Evolutionary conservation across 2,113 vertebrate genomes (phyloP), one percentile per base, ranked within the genome.

Genomic region (Salvelinus sp.): DNA sequence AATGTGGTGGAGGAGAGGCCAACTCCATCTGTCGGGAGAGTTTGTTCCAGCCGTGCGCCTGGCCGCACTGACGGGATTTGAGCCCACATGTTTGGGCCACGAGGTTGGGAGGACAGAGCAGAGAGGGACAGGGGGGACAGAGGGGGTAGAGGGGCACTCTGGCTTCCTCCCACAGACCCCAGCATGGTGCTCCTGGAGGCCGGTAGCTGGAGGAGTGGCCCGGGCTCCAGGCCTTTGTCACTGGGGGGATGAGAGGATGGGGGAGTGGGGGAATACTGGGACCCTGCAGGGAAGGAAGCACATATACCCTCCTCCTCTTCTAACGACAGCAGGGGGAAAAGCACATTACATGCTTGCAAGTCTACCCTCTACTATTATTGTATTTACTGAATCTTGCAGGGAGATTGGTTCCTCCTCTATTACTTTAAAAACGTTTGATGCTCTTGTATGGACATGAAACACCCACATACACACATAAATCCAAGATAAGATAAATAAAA

Each of bases 271-370:
- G 18, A 91, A 91, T 91, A 90, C 83, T 87, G 93, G 90, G 92
- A 91, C 91, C 93, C 96, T 89, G 94, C 92, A 50, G 95, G 90
- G 95, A 94, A 92, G 91, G 93, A 94, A 93, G 88, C 93, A 93
- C 94, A 93, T 88, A 87, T 85, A 58, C 76, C 72, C 57, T 88
- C 92, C 90, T 78, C 10, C 69, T 54, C 38, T 82, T 91, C 89
- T 76, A 57, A 86, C 93, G 94, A 91, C 83, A 90, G 93, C 90
- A 87, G 87, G 86, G 80, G 88, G 83, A 84, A 95, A 97, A 97
- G 96, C 95, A 95, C 91, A 95, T 96, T 97, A 96, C 96, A 96
- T 92, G 96, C 93, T 92, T 97, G 95, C 95, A 96, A 97, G 97
- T 97, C 96, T 95, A 95, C 93, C 92, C 93, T 90, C 94, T 90